Base-by-base conservation (phyloP, 2,797 vertebrate genomes). In the Chelon auratus region DNA sequence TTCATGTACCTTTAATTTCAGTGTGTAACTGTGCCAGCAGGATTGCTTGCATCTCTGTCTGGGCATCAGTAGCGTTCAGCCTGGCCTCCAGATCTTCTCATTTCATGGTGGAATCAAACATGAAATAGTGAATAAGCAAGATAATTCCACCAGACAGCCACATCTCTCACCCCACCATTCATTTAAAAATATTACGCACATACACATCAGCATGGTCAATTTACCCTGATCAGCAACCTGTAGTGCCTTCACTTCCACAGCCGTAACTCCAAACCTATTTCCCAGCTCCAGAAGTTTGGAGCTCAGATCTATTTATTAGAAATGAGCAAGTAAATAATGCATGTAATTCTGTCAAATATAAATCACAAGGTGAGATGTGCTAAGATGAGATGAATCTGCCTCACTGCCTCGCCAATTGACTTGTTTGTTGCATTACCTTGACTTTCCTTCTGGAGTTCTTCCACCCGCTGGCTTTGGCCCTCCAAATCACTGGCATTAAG, bases 351-450 rank as follows among this genome's bases (percentile, higher is more conserved):
- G 70, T 64, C 48, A 48, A 15, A 62, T 59, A 66, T 24, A 56
- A 65, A 82, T 75, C 70, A 51, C 22, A 11, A 60, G 30, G 7
- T 59, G 37, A 77, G n/a, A 79, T 56, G 24, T 75, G n/a, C 77
- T 62, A 18, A 71, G 22, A 20, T 68, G 22, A 45, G 37, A 68
- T 62, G 53, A 74, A 56, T 78, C 36, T 24, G 53, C 53, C 78
- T 69, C 54, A 22, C 60, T 47, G 5, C 22, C 22, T 22, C 22
- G 2, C 22, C 22, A 48, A 62, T 77, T 53, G 2, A 80, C 18
- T 12, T 48, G 42, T 71, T 81, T 78, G 53, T 60, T 75, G 11
- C 51, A 42, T 62, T 75, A 70, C 72, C 72, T 64, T 22, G 54
- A 22, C 18, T 83, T 60, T 81, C 53, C 47, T 1, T 68, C 45